Evolutionary conservation across 2,797 vertebrate genomes (phyloP), one percentile per base, ranked within the genome.

Genomic region (Parauchenoglanis ngamensis): DNA sequence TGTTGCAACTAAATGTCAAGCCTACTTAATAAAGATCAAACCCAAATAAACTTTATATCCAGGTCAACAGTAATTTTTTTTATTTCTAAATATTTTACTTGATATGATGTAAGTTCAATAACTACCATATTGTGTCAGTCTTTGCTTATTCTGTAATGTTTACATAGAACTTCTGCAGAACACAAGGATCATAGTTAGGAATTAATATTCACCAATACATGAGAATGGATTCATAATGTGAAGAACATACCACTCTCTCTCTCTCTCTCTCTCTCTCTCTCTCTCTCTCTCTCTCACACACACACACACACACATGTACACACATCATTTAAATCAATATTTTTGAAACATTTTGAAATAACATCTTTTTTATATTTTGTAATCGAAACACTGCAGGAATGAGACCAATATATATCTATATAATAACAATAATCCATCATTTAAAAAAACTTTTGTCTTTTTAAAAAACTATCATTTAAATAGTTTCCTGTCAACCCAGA

Each of bases 131-230:
- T 52, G 35, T 87, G 44, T 23, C 56, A 70, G 11, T 28, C 0
- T 35, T 44, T 68, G 46, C 3, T 28, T 57, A 46, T 59, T 46
- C 11, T 75, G 56, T 35, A 61, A 11, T 56, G 49, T 52, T 44
- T 44, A 86, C 6, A 77, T 3, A 67, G 40, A 75, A 67, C 8
- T 67, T 67, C 8, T 65, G 21, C 8, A 31, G 44, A 49, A 25
- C 59, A 21, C 15, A 67, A 83, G 17, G n/a, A 21, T 49, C 12
- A 79, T 35, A 54, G n/a, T 54, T 23, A 40, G 31, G 31, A 63
- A 87, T 63, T 35, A 61, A 82, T 73, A 63, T 82, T 61, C 54
- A 86, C 52, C 44, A 79, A 80, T 46, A 83, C 79, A 86, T 73
- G 25, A 80, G 49, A 7, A 80, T 70, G 23, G 31, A 80, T 40